phyloP scores from a whole-genome alignment of 2,113 vertebrate genomes.

The Chloroceryle aenea region DNA sequence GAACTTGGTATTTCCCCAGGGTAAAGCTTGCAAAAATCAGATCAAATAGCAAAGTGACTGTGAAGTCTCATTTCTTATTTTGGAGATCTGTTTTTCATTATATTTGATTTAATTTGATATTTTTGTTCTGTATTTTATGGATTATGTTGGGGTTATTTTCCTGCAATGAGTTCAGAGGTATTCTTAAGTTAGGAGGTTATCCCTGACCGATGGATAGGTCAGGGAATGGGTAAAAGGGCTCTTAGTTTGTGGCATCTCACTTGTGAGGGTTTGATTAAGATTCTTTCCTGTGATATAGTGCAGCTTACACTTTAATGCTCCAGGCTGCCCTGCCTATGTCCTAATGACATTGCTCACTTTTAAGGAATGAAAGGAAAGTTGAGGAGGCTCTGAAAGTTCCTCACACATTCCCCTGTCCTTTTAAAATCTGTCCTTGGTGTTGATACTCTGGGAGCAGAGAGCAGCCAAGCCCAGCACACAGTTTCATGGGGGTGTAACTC shows the following conservation, averaged over 20 bases:
- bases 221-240: background rate
- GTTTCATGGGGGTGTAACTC: background rate
- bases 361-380: background rate
- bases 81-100: background rate
- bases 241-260: background rate
- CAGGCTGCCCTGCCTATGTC: background rate
- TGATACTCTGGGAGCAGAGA: background rate
- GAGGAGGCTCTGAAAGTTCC: background rate
- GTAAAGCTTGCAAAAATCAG: background rate
- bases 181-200: background rate
- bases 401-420: background rate
- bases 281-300: background rate
- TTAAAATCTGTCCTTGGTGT: background rate
- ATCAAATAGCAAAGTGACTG: background rate
- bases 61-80: background rate
- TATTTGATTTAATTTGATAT: background rate
- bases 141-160: no score
- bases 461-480: fast-evolving
- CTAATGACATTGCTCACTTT: background rate
- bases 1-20: fast-evolving
- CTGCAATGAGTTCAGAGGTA: background rate
- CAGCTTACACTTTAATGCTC: background rate
- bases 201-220: background rate
- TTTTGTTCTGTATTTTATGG: background rate
- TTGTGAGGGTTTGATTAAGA: background rate